These are phyloP conservation scores for Laspeyria flexula DNA, from an alignment of 2,888 invertebrate species.

Conservation along the genomic window DNA sequence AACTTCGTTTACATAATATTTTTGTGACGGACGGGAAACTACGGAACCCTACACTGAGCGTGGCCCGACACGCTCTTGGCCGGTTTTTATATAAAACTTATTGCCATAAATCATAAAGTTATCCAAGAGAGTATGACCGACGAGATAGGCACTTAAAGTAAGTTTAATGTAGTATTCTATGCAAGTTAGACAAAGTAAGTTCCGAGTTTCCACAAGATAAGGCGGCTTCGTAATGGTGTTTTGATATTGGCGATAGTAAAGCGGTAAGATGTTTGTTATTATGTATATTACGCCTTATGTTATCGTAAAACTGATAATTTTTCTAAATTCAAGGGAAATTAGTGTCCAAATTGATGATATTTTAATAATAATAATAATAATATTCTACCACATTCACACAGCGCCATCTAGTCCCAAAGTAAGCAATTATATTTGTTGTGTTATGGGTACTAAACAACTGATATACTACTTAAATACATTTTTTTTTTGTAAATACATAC, in stretches of 20 bases:
- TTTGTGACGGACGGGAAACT: too few species aligned
- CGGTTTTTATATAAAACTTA: slow-evolving; percentile 50
- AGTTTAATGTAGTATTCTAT: slow-evolving; percentile 58
- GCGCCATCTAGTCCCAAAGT: too few species aligned
- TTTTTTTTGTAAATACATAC: too few species aligned
- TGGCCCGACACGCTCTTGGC: too few species aligned
- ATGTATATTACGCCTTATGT: not conserved
- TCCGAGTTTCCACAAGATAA: slow-evolving; percentile 36
- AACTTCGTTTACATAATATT: too few species aligned
- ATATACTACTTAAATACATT: too few species aligned
- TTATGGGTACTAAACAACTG: too few species aligned
- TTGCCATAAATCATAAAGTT: slow-evolving; percentile 66
- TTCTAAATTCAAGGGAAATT: not conserved
- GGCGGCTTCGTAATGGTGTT: not conserved
- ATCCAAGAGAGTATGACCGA: slow-evolving; percentile 41
- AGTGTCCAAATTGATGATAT: not conserved
- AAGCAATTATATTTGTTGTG: too few species aligned
- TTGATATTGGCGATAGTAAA: not conserved
- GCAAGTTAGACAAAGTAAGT: slow-evolving; percentile 47
- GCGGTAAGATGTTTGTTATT: not conserved
- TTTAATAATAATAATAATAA: too few species aligned
- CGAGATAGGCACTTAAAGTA: slow-evolving; percentile 60
- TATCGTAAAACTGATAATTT: not conserved
- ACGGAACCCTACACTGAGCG: too few species aligned
- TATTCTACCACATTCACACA: too few species aligned